Evolutionary conservation across 2,888 invertebrate genomes (phyloP), one percentile per base, ranked within the genome.

Genomic region (Aphidoletes aphidimyza): DNA sequence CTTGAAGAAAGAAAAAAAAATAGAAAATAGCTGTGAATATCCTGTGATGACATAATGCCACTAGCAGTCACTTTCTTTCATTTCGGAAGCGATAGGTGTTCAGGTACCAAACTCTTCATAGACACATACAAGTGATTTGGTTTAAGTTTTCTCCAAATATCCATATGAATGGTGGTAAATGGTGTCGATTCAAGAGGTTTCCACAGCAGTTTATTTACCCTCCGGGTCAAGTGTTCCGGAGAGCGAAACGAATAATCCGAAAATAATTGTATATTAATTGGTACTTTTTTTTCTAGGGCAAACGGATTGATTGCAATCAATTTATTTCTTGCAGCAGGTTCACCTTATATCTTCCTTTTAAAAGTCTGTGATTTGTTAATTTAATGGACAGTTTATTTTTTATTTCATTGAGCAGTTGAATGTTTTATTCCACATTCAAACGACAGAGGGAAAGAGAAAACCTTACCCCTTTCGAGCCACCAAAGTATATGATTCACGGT

Each of bases 381-480:
- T 69, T 5, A 22, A n/a, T n/a, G n/a, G n/a, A n/a, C n/a, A n/a
- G n/a, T n/a, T 30, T 26, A 30, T 69, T 30, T 30, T 69, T 69
- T 14, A n/a, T n/a, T n/a, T n/a, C n/a, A n/a, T n/a, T n/a, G n/a
- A n/a, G n/a, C n/a, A n/a, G n/a, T n/a, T n/a, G n/a, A n/a, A n/a
- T n/a, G n/a, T n/a, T n/a, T n/a, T n/a, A n/a, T n/a, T n/a, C n/a
- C n/a, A n/a, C n/a, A n/a, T n/a, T n/a, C n/a, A n/a, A n/a, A n/a
- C n/a, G n/a, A n/a, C n/a, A n/a, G n/a, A n/a, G 69, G 34, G 26
- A 69, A 17, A 45, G 42, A 83, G 8, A 85, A 30, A 59, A n/a
- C n/a, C n/a, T 45, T 90, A 89, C 86, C 90, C 88, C 87, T 90
- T 90, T 86, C 90, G 89, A 84, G 90, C 89, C 83, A 90, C 89